Base-by-base conservation (phyloP, 2,113 vertebrate genomes). In the Psittacus erithacus region DNA sequence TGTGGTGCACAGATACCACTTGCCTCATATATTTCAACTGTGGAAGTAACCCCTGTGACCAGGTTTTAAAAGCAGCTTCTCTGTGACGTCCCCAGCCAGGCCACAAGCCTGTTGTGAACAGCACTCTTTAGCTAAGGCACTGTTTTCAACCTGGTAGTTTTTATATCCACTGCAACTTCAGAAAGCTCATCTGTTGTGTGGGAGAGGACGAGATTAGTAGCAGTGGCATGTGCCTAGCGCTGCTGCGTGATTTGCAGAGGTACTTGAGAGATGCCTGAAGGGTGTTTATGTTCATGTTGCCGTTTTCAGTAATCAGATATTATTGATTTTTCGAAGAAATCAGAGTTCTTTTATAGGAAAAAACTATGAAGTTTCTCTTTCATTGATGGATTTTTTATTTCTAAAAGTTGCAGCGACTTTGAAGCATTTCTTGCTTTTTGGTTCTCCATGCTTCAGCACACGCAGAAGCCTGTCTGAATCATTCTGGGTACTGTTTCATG, bases 221-320 rank as follows among this genome's bases (percentile, higher is more conserved):
- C 70, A 79, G 25, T 85, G 70, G 44, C 62, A n/a, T 41, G 57
- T 69, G 52, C 82, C 57, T 82, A 29, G 39, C 31, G 8, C 47
- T 87, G 63, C 80, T 17, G 2, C 65, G 55, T 82, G 79, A 68
- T 85, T 85, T 95, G 74, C 75, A 90, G 78, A 73, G 41, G n/a
- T 91, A n/a, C 57, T n/a, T 92, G 78, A 11, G 53, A 94, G 67
- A 86, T 95, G 94, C 79, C 82, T 83, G 55, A 92, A 71, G 86
- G 80, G 43, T 92, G 50, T 86, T 96, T 85, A 57, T 86, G 71
- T 80, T 94, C 82, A 63, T 35, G 43, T 52, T 88, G 43, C 82
- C 76, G 50, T 94, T 96, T 90, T 92, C 85, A 92, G 90, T 95
- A 96, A 95, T 95, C 79, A 88, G 44, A n/a, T 65, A 13, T 41